These are phyloP conservation scores for Aspidapion aeneum DNA, from an alignment of 2,888 invertebrate genomes.

Conservation along the genomic window DNA sequence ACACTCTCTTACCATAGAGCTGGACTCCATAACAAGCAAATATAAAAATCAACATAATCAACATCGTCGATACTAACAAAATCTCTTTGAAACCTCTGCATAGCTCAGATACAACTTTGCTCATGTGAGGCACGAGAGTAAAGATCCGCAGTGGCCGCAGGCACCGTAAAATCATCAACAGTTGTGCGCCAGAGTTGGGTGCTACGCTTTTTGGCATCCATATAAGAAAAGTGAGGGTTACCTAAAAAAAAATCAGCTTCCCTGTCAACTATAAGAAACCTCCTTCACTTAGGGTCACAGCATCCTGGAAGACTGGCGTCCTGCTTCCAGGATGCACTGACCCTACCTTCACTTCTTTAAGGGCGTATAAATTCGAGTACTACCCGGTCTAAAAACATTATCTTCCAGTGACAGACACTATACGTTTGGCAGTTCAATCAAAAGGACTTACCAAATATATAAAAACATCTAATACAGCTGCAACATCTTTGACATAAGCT, in stretches of 20 bases:
- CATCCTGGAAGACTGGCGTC: no score
- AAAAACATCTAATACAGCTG: constrained; percentile 94
- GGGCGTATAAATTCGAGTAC: no score
- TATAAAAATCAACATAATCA: constrained; percentile 97
- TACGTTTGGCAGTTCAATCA: not conserved
- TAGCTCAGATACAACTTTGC: constrained; percentile 97
- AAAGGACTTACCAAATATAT: constrained; percentile 74
- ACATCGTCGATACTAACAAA: constrained; percentile 88
- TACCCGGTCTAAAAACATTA: no score
- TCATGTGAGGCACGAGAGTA: constrained; percentile 97
- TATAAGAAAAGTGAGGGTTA: constrained; percentile 89
- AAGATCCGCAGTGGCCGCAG: constrained; percentile 95
- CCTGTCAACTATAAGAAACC: not conserved
- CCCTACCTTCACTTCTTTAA: no score
- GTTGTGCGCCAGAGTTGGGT: constrained; percentile 90
- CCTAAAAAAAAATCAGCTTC: constrained; percentile 53
- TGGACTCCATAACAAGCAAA: constrained; percentile 99
- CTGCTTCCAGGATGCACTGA: no score
- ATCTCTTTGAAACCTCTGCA: constrained; percentile 99
- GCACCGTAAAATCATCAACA: constrained; percentile 95
- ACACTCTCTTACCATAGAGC: constrained; percentile 81
- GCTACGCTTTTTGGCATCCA: constrained; percentile 96
- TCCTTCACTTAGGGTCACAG: no score
- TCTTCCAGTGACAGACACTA: no score
- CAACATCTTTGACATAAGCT: constrained; percentile 96